Percentiles rank a stretch among this genome's conserved stretches.
Evolutionary conservation across 2,113 vertebrate genomes (phyloP).

Genomic region (Centropus unirufus): DNA sequence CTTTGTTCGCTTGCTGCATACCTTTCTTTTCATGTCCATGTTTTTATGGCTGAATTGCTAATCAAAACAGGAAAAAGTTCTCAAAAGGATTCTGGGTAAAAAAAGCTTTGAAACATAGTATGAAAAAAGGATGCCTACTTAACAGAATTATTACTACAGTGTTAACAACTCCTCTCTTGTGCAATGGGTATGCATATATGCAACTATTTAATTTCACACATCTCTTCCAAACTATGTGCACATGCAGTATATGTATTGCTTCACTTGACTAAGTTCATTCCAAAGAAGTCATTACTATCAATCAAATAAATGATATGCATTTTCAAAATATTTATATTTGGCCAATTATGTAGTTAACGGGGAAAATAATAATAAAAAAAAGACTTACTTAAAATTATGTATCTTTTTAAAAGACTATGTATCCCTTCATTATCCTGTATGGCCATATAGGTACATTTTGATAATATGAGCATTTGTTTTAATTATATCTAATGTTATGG

Average conservation of each 20-base stretch:
- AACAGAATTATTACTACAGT: background rate
- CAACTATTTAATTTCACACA: background rate
- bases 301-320: background rate
- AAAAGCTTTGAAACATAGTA: background rate
- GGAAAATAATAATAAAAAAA: background rate
- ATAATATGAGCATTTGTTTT: background rate
- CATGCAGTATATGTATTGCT: background rate
- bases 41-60: background rate
- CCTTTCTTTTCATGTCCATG: background rate
- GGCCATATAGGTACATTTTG: background rate
- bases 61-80: background rate
- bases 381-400: background rate
- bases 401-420: background rate
- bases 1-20: background rate
- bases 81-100: background rate
- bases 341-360: background rate
- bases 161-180: background rate
- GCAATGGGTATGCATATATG: background rate
- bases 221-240: background rate
- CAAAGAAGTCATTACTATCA: constrained; percentile 15
- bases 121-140: background rate
- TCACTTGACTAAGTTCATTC: background rate
- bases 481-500: background rate
- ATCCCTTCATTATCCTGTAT: background rate
- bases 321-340: constrained; percentile 53